phyloP scores from a whole-genome alignment of 2,113 vertebrate species.

The Potamarius usumacintae region DNA sequence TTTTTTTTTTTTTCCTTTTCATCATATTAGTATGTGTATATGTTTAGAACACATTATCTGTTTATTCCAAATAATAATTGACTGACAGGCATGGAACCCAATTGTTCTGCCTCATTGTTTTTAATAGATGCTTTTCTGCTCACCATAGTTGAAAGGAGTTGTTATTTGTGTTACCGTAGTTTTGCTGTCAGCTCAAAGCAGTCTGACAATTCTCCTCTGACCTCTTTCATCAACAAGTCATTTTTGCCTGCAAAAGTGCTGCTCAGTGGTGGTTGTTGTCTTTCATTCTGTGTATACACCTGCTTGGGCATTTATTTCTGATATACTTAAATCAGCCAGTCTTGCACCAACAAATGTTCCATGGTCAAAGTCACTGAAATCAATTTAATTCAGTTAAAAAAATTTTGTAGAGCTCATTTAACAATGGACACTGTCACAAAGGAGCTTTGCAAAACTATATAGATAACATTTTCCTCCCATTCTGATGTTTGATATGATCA shows the following conservation, averaged over 20 bases:
- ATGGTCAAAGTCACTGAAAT: neutral
- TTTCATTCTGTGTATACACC: neutral
- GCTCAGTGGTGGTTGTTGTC: neutral
- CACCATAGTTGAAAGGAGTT: neutral
- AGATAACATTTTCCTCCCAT: neutral
- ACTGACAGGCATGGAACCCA: neutral
- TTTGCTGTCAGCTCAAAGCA: neutral
- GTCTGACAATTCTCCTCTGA: neutral
- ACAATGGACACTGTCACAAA: too few relatives aligned
- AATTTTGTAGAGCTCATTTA: too few relatives aligned
- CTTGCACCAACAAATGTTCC: neutral
- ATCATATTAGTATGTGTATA: neutral
- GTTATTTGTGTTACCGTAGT: neutral
- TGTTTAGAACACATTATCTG: neutral
- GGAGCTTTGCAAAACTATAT: too few relatives aligned
- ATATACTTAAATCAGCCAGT: neutral
- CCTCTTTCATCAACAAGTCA: neutral
- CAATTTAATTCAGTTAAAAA: neutral
- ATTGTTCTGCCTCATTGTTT: neutral
- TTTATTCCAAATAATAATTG: neutral
- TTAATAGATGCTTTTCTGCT: neutral
- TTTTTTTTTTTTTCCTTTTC: neutral
- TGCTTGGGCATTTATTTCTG: neutral
- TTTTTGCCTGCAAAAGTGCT: neutral
- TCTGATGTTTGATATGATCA: neutral